A percentile compares a stretch with the other conserved stretches of the same genome.
Evolutionary conservation across 2,797 vertebrate species (phyloP).

Genomic region (Sebastes itinus): DNA sequence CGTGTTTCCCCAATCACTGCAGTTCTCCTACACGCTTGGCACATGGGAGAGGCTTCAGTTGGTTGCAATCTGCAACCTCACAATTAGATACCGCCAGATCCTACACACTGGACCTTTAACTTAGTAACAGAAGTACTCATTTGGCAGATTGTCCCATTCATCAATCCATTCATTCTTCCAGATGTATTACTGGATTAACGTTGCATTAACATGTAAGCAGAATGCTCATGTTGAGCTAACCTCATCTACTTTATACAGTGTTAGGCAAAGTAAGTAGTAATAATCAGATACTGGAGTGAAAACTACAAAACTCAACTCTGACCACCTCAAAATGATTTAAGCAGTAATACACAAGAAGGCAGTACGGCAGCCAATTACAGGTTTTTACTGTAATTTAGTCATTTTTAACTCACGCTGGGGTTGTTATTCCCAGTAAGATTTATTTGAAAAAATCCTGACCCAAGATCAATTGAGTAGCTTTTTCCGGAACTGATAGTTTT

Average conservation of each 20-base stretch:
- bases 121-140: not conserved
- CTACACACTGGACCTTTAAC: no score
- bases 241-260: not conserved
- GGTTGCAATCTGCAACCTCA: no score
- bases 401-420: not conserved
- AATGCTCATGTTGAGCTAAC: not conserved
- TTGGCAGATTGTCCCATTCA: not conserved
- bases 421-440: not conserved
- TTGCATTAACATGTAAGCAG: not conserved
- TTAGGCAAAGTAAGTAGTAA: not conserved
- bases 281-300: not conserved
- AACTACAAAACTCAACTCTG: not conserved
- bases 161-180: not conserved
- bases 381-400: not conserved
- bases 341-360: not conserved
- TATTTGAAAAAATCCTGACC: not conserved
- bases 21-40: no score
- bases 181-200: not conserved
- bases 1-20: accelerated
- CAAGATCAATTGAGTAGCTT: not conserved
- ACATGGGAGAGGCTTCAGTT: no score
- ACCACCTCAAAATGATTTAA: not conserved
- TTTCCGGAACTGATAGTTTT: accelerated
- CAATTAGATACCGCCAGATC: no score
- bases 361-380: not conserved